Evolutionary conservation across 1,140 invertebrate genomes (phyloP).

Genomic region (Ylistrum balloti): DNA sequence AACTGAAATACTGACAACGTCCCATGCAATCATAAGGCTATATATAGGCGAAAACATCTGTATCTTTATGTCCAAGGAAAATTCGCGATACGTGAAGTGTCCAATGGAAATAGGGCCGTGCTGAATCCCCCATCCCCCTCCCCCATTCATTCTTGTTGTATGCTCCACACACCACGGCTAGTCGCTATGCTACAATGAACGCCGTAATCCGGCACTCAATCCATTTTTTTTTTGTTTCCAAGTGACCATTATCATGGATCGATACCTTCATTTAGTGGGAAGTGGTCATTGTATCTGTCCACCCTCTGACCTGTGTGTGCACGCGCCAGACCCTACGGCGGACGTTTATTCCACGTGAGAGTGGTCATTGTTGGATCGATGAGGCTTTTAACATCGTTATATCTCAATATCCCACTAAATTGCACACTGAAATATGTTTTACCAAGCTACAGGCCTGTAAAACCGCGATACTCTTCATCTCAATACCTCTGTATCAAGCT

Average conservation of each 20-base stretch:
- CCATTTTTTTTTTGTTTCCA: not conserved
- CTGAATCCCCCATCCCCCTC: too few relatives aligned
- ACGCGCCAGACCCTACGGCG: slow-evolving; percentile 1
- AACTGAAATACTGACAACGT: too few relatives aligned
- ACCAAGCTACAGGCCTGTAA: not conserved
- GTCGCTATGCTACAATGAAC: not conserved
- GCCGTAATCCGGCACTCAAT: not conserved
- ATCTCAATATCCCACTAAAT: slow-evolving; percentile 34
- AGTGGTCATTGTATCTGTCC: slow-evolving; percentile 5
- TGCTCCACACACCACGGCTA: not conserved
- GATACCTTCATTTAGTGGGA: not conserved
- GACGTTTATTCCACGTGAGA: not conserved
- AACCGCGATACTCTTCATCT: not conserved
- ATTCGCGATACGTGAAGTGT: not conserved
- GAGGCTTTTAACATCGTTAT: slow-evolving; percentile 11
- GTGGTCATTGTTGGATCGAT: not conserved
- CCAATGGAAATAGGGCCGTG: not conserved
- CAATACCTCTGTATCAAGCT: not conserved
- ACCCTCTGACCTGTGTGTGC: slow-evolving; percentile 5
- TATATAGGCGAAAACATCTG: too few relatives aligned
- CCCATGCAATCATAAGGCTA: too few relatives aligned
- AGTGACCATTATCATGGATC: not conserved
- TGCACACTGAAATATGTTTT: slow-evolving; percentile 35
- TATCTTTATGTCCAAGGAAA: not conserved
- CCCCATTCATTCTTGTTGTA: too few relatives aligned